Evolutionary conservation across 1,140 invertebrate genomes (phyloP).

Genomic region (Octopus bimaculoides): DNA sequence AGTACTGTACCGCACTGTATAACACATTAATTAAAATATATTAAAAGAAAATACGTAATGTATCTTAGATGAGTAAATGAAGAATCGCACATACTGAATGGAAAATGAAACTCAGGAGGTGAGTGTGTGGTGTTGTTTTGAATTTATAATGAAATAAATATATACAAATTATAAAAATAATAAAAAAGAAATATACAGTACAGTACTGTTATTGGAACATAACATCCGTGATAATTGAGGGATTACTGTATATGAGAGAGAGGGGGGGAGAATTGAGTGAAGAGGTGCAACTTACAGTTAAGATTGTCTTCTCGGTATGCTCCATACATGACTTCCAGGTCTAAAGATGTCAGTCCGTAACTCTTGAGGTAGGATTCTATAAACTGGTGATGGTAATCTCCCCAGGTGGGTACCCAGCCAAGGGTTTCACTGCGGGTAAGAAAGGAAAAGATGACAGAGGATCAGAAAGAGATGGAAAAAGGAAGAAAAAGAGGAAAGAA

Average conservation of each 20-base stretch:
- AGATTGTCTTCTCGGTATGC: constrained; percentile 54
- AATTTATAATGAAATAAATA: too few species aligned
- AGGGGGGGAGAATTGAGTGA: not conserved
- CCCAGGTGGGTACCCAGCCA: constrained; percentile 54
- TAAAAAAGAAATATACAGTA: too few species aligned
- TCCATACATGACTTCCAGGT: constrained; percentile 53
- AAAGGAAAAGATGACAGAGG: constrained; percentile 15
- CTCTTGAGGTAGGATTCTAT: constrained; percentile 47
- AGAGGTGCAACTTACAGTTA: constrained; percentile 46
- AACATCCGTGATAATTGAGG: not conserved
- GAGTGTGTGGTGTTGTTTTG: too few species aligned
- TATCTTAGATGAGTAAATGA: too few species aligned
- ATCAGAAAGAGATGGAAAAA: not conserved
- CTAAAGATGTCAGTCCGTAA: constrained; percentile 51
- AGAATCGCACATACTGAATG: too few species aligned
- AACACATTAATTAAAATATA: too few species aligned
- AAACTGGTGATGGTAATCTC: constrained; percentile 47
- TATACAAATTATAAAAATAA: too few species aligned
- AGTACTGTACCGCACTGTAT: too few species aligned
- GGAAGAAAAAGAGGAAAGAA: too few species aligned
- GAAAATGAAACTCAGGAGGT: too few species aligned
- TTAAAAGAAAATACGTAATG: too few species aligned
- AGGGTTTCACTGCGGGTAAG: constrained; percentile 42
- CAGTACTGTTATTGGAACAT: too few species aligned
- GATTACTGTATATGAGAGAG: not conserved